A percentile compares a stretch with the other conserved stretches of the same genome.
These are phyloP conservation scores for Irena cyanogastra DNA, from an alignment of 2,113 vertebrate species.

Conservation along the genomic window DNA sequence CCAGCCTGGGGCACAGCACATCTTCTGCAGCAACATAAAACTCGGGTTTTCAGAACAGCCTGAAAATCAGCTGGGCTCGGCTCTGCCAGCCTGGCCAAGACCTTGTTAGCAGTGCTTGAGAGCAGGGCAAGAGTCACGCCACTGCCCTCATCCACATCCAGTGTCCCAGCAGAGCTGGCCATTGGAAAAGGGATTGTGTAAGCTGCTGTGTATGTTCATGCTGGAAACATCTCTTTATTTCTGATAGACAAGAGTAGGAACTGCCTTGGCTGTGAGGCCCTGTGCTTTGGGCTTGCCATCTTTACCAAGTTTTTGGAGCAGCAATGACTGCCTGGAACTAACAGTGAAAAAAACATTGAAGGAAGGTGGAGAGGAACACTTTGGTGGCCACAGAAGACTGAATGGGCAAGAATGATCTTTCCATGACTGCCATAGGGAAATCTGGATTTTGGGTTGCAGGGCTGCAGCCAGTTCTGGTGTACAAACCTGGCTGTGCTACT, in stretches of 20 bases:
- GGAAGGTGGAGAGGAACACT: neutral
- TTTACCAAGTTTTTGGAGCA: neutral
- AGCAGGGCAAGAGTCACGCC: neutral
- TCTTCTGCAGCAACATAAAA: neutral
- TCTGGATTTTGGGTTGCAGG: neutral
- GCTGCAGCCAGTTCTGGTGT: neutral
- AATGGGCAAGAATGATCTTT: neutral
- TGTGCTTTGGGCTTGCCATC: neutral
- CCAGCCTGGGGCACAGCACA: neutral
- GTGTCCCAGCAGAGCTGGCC: neutral
- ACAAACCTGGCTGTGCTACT: neutral
- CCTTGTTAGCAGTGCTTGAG: neutral
- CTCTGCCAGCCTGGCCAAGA: neutral
- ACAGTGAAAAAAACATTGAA: neutral
- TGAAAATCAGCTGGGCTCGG: neutral
- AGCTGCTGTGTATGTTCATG: fast-evolving
- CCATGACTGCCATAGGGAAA: fast-evolving
- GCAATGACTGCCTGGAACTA: neutral
- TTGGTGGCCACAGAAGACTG: neutral
- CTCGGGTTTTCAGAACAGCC: fast-evolving
- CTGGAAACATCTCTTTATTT: neutral
- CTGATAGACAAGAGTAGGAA: neutral
- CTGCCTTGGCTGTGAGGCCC: neutral
- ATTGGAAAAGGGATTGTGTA: fast-evolving
- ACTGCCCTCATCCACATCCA: neutral